A percentile compares a stretch with the other conserved stretches of the same genome.
Conservation (phyloP, 1,140 invertebrate species). For the Drosophila littoralis region DNA sequence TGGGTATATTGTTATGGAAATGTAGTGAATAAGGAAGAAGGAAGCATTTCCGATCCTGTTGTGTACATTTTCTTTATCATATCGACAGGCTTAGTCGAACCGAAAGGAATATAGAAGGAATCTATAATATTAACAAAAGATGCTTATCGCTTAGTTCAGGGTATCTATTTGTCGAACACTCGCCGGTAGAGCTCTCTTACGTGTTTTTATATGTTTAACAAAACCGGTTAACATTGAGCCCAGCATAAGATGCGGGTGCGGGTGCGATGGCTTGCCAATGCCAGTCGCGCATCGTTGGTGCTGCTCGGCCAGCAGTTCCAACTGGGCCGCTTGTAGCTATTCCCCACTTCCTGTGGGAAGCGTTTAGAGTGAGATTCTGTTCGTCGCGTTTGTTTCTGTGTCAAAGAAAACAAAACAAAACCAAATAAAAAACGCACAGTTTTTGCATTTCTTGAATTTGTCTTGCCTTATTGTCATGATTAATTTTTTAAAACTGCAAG, state of each 20-base stretch:
- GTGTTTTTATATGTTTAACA: neutral
- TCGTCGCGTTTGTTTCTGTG: slow-evolving; percentile 17
- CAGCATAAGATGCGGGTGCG: slow-evolving; percentile 26
- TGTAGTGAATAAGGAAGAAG: no score
- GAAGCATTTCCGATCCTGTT: no score
- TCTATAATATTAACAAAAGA: no score
- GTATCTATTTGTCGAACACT: no score
- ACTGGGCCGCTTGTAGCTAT: slow-evolving; percentile 21
- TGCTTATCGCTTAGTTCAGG: no score
- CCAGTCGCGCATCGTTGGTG: slow-evolving; percentile 38
- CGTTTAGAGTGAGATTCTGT: slow-evolving; percentile 22
- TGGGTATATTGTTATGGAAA: no score
- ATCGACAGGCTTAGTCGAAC: no score
- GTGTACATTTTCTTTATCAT: no score
- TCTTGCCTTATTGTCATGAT: slow-evolving; percentile 42
- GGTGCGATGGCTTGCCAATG: slow-evolving; percentile 10
- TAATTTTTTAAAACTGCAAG: slow-evolving; percentile 34
- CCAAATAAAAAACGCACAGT: slow-evolving; percentile 18
- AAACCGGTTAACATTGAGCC: slow-evolving; percentile 53
- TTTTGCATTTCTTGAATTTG: slow-evolving; percentile 17
- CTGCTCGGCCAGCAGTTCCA: slow-evolving; percentile 30
- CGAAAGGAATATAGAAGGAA: no score
- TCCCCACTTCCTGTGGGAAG: slow-evolving; percentile 56
- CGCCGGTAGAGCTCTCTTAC: no score
- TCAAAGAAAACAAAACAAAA: slow-evolving; percentile 2